These are phyloP conservation scores for Eupithecia subumbrata DNA, from an alignment of 2,888 invertebrate genomes.

Conservation along the genomic window DNA sequence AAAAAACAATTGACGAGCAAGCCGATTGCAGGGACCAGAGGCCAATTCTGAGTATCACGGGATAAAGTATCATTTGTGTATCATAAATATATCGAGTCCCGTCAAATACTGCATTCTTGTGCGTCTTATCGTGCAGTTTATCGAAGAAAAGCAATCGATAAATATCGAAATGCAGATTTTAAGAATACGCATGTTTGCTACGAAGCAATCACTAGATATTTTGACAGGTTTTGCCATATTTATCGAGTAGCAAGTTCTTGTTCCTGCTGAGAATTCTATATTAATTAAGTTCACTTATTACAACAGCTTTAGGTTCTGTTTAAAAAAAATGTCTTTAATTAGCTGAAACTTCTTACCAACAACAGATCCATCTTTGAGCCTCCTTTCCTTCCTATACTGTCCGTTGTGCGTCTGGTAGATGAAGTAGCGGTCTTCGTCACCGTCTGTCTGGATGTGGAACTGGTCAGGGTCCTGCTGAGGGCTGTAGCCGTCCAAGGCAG, in stretches of 20 bases:
- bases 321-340: background rate
- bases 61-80: no score
- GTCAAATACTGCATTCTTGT: no score
- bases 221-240: no score
- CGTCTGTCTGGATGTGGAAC: constrained; percentile 96
- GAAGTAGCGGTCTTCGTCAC: constrained; percentile 95
- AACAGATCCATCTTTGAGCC: constrained; percentile 93
- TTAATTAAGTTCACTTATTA: no score
- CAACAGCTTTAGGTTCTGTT: no score
- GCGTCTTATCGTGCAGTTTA: no score
- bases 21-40: background rate
- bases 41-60: no score
- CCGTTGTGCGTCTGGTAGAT: constrained; percentile 95
- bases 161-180: no score
- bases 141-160: no score
- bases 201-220: no score
- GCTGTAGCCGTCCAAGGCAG: constrained; percentile 76
- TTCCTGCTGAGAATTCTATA: background rate
- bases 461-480: constrained; percentile 89
- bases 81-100: no score
- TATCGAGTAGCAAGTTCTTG: background rate
- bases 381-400: constrained; percentile 94
- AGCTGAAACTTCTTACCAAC: constrained; percentile 82
- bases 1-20: background rate
- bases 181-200: no score